Evolutionary conservation across 2,113 vertebrate genomes (phyloP).

Genomic region (Cyphomyrus plagiostoma): DNA sequence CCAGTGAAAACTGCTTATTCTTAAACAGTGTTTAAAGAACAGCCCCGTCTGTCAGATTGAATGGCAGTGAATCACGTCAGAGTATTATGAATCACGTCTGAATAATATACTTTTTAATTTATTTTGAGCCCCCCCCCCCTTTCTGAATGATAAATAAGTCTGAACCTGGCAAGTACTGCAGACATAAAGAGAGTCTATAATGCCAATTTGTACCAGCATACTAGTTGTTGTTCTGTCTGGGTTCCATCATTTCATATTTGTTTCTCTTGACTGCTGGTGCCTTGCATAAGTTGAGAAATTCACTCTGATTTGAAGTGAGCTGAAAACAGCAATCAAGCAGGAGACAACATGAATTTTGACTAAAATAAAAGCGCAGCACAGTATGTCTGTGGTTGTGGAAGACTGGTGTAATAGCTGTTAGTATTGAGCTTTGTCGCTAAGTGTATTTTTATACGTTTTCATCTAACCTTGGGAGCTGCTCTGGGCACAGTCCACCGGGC

Average conservation of each 20-base stretch:
- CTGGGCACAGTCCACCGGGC: not conserved
- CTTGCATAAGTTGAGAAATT: not conserved
- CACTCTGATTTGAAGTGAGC: not conserved
- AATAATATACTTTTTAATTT: slow-evolving; percentile 1
- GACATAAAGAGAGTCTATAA: not conserved
- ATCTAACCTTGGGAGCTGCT: not conserved
- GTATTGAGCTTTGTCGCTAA: not conserved
- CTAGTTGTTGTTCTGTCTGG: not conserved
- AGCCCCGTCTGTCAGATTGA: not conserved
- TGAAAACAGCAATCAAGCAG: not conserved
- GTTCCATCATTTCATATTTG: not conserved
- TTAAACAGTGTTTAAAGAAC: not conserved
- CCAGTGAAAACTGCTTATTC: not conserved
- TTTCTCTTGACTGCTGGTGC: not conserved
- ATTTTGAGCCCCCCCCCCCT: not conserved
- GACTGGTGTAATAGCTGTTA: not conserved
- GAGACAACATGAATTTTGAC: not conserved
- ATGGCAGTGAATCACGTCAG: not conserved
- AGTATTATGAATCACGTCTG: not conserved
- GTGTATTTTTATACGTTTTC: not conserved
- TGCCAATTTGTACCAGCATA: not conserved
- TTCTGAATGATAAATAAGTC: not conserved
- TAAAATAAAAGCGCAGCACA: not conserved
- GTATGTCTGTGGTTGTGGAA: not conserved
- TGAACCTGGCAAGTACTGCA: not conserved